A percentile compares a stretch with the other conserved stretches of the same genome.
phyloP scores from a whole-genome alignment of 2,113 vertebrate species.

The Rhagologus leucostigma region DNA sequence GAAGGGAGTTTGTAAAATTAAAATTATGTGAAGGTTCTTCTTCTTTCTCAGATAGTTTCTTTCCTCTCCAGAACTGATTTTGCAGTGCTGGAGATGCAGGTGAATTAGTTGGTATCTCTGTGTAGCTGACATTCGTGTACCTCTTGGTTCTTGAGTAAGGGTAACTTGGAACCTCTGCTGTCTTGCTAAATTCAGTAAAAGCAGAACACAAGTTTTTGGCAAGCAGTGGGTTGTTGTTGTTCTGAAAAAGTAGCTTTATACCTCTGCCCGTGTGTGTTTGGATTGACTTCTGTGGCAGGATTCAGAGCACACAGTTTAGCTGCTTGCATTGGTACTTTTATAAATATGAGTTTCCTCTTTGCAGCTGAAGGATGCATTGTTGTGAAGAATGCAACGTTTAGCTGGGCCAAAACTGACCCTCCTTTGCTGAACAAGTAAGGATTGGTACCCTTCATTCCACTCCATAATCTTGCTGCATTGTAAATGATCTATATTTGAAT shows the following conservation, averaged over 20 bases:
- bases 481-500: background rate
- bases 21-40: background rate
- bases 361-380: constrained; percentile 77
- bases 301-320: background rate
- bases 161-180: background rate
- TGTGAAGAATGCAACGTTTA: constrained; percentile 84
- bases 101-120: background rate
- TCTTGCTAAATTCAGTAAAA: background rate
- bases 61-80: background rate
- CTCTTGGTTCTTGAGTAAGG: background rate
- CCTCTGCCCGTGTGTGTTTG: background rate
- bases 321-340: background rate
- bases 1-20: background rate
- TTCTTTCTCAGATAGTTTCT: background rate
- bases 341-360: background rate
- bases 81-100: background rate
- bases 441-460: background rate
- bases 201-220: background rate
- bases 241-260: background rate
- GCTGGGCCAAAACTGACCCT: constrained; percentile 84
- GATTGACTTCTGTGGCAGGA: background rate
- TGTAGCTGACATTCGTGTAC: background rate
- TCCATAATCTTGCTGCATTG: background rate
- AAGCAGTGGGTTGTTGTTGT: background rate
- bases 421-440: constrained; percentile 82